phyloP scores from a whole-genome alignment of 2,888 invertebrate species.

The Sphaeridia pumilis region DNA sequence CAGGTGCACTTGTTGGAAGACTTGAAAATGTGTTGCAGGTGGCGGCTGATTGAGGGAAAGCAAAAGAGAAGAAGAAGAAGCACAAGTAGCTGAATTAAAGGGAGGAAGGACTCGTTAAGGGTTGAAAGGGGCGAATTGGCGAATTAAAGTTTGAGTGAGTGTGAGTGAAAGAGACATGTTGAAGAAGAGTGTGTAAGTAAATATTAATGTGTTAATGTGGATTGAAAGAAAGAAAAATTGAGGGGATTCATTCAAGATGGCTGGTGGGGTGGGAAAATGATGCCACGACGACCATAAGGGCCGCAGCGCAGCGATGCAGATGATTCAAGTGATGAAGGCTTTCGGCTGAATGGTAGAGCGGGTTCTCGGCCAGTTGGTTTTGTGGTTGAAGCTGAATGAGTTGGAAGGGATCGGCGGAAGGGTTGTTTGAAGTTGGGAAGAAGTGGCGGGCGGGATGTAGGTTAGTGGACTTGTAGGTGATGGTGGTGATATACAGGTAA shows the following conservation, averaged over 20 bases:
- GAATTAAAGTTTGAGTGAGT: too few species aligned
- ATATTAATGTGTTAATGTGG: neutral
- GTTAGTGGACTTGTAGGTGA: constrained; percentile 16
- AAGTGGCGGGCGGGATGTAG: too few species aligned
- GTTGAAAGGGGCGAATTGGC: too few species aligned
- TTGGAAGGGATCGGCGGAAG: too few species aligned
- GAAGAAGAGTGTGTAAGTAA: neutral
- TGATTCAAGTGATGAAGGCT: too few species aligned
- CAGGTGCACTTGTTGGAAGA: neutral
- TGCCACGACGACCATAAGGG: too few species aligned
- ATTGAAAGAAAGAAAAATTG: neutral
- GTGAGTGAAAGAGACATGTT: neutral
- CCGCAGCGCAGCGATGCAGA: too few species aligned
- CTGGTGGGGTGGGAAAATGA: neutral
- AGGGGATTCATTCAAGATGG: too few species aligned
- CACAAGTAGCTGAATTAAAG: neutral
- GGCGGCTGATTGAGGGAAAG: neutral
- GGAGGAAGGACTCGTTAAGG: neutral
- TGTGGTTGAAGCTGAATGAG: too few species aligned
- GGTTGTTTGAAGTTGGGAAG: too few species aligned
- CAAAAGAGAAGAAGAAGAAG: neutral
- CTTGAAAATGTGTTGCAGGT: neutral
- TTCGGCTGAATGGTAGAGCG: too few species aligned
- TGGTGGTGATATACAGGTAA: constrained; percentile 1
- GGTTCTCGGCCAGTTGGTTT: too few species aligned